phyloP scores from a whole-genome alignment of 2,797 vertebrate species.

The Myioborus melanocephalus region DNA sequence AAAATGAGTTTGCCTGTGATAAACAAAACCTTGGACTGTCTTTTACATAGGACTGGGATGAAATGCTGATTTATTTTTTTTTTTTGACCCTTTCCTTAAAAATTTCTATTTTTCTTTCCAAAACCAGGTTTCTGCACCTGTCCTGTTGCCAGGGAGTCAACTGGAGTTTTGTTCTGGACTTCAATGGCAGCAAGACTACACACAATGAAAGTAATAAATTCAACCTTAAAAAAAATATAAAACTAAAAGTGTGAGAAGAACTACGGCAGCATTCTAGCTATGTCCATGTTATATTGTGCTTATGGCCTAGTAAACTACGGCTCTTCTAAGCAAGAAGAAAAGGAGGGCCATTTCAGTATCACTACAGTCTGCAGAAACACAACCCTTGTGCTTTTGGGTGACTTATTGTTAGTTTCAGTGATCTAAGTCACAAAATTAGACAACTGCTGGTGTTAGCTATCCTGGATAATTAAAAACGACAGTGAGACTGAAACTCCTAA shows the following conservation, averaged over 20 bases:
- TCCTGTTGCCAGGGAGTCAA: not conserved
- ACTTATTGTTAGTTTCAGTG: slow-evolving; percentile 61
- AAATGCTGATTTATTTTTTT: slow-evolving; percentile 68
- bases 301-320: slow-evolving; percentile 58
- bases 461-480: not conserved
- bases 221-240: slow-evolving; percentile 14
- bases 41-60: slow-evolving; percentile 70
- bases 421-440: slow-evolving; percentile 55
- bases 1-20: slow-evolving; percentile 75
- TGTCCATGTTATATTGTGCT: slow-evolving; percentile 69
- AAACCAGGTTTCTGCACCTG: not conserved
- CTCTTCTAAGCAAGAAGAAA: slow-evolving; percentile 55
- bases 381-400: slow-evolving; percentile 77
- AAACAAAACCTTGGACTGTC: slow-evolving; percentile 72
- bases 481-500: not conserved
- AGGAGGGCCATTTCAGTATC: slow-evolving; percentile 58
- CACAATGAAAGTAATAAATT: slow-evolving; percentile 46
- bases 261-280: slow-evolving; percentile 48
- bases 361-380: slow-evolving; percentile 68
- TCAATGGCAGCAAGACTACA: slow-evolving; percentile 31
- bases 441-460: slow-evolving; percentile 67
- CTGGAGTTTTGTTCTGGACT: slow-evolving; percentile 15
- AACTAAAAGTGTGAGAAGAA: slow-evolving; percentile 48
- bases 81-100: slow-evolving; percentile 45
- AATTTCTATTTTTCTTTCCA: not conserved